Conservation (phyloP, 2,113 vertebrate genomes). For the Alouatta palliata region DNA sequence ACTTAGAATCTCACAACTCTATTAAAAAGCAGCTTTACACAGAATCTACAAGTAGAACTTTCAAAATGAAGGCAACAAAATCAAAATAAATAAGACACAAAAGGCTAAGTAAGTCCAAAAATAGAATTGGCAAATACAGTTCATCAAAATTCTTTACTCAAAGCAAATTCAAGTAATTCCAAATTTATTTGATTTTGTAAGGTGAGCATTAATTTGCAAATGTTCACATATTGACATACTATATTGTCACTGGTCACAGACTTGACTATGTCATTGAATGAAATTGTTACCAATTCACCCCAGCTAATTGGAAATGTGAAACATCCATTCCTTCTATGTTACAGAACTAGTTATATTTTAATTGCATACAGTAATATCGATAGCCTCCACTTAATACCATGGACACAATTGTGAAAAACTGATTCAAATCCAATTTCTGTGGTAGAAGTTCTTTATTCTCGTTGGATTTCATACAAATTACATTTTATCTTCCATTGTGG, state of each 20-base stretch:
- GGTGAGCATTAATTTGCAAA: slow-evolving; percentile 21
- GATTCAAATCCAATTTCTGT: background rate
- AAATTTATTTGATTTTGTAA: slow-evolving; percentile 8
- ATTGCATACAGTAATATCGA: background rate
- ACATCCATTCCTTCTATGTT: background rate
- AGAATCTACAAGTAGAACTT: background rate
- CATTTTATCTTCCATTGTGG: background rate
- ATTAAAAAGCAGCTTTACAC: background rate
- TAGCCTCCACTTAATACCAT: background rate
- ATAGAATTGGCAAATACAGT: background rate
- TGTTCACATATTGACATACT: background rate
- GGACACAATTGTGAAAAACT: background rate
- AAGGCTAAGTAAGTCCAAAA: background rate
- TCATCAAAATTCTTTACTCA: background rate
- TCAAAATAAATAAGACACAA: background rate
- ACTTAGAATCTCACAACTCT: background rate
- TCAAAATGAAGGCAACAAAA: background rate
- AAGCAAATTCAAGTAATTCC: slow-evolving; percentile 31
- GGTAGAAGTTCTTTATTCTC: background rate
- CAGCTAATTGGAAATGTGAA: slow-evolving; percentile 4
- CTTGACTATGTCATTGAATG: background rate
- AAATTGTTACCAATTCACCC: background rate
- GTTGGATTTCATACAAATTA: slow-evolving; percentile 38
- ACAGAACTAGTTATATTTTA: background rate
- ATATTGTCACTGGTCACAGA: background rate